These are phyloP conservation scores for Sebastes steindachneri DNA, from an alignment of 2,797 vertebrate species.

Conservation along the genomic window DNA sequence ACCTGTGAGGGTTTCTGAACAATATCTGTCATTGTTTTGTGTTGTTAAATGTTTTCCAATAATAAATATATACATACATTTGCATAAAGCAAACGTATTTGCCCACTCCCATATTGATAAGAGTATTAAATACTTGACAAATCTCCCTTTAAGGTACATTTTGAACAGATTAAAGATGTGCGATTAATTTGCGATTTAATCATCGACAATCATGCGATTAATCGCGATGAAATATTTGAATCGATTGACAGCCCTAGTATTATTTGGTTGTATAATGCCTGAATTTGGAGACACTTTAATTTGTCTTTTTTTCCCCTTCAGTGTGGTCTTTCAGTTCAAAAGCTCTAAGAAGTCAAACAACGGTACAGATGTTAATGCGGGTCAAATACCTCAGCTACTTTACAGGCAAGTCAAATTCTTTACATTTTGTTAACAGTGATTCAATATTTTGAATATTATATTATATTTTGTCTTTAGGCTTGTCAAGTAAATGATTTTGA, in stretches of 20 bases:
- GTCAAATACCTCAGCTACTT: slow-evolving; percentile 96
- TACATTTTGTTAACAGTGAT: background rate
- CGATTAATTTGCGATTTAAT: too few relatives aligned
- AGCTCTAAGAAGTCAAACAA: slow-evolving; percentile 99
- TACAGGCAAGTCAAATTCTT: slow-evolving; percentile 87
- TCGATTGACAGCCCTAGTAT: background rate
- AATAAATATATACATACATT: too few relatives aligned
- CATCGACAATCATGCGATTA: too few relatives aligned
- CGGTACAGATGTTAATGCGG: slow-evolving; percentile 98
- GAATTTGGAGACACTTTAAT: background rate
- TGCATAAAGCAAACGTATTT: too few relatives aligned
- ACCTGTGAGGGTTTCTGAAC: too few relatives aligned
- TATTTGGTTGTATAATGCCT: background rate
- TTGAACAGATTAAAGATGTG: too few relatives aligned
- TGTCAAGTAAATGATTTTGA: background rate
- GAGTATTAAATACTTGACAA: too few relatives aligned
- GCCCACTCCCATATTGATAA: too few relatives aligned
- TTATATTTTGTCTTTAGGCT: background rate
- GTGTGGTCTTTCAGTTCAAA: slow-evolving; percentile 98
- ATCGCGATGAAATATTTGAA: too few relatives aligned
- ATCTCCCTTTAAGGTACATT: too few relatives aligned
- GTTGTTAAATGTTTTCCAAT: fast-evolving
- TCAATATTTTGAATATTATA: too few relatives aligned
- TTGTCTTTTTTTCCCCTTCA: slow-evolving; percentile 53
- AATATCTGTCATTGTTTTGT: too few relatives aligned